Evolutionary conservation across 2,113 vertebrate genomes (phyloP).

Genomic region (Misgurnus anguillicaudatus): DNA sequence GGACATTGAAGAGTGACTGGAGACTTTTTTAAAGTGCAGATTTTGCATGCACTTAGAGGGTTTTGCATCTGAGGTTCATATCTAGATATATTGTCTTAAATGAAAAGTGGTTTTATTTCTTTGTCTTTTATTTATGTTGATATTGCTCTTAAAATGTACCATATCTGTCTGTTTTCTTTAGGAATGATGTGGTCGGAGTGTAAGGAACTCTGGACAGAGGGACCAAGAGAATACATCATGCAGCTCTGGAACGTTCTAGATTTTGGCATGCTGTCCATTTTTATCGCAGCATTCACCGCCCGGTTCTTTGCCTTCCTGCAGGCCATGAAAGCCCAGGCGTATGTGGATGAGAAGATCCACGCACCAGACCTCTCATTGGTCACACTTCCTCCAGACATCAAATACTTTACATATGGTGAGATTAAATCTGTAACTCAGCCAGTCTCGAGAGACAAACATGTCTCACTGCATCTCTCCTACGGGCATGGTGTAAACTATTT

Average conservation of each 20-base stretch:
- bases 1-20: no score
- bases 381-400: slow-evolving; percentile 83
- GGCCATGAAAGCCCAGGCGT: slow-evolving; percentile 84
- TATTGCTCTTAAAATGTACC: no score
- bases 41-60: no score
- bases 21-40: no score
- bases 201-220: slow-evolving; percentile 88
- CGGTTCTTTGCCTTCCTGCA: slow-evolving; percentile 85
- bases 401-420: slow-evolving; percentile 88
- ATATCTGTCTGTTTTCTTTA: slow-evolving; percentile 49
- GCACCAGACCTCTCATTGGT: slow-evolving; percentile 79
- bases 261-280: slow-evolving; percentile 90
- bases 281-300: slow-evolving; percentile 87
- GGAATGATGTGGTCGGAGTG: slow-evolving; percentile 95
- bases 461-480: background rate
- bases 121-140: no score
- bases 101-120: no score
- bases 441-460: no score
- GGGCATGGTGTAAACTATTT: no score
- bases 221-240: slow-evolving; percentile 84
- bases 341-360: slow-evolving; percentile 83
- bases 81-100: no score
- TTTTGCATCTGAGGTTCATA: no score
- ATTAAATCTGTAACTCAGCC: background rate
- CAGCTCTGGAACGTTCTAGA: slow-evolving; percentile 89